phyloP scores from a whole-genome alignment of 2,888 invertebrate genomes.

The Drosophila paucipuncta region DNA sequence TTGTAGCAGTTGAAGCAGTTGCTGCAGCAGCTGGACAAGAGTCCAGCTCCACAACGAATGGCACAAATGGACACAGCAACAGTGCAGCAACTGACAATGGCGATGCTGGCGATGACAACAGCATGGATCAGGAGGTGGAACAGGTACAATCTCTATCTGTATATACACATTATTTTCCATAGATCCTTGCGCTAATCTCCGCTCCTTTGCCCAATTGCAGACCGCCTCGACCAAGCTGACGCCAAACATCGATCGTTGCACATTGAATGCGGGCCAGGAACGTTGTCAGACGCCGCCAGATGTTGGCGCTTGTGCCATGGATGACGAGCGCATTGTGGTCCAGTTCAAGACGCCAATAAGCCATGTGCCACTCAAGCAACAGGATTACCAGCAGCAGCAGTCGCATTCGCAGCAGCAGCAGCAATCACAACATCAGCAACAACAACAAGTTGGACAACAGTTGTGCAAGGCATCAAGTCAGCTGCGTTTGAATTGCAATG shows the following conservation, averaged over 20 bases:
- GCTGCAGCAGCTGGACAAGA: neutral
- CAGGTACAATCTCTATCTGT: neutral
- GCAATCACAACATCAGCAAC: constrained; percentile 18
- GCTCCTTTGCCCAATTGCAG: neutral
- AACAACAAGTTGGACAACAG: constrained; percentile 16
- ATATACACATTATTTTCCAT: neutral
- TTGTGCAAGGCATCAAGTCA: constrained; percentile 30
- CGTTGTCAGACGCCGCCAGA: constrained; percentile 68
- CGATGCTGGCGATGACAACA: constrained; percentile 35
- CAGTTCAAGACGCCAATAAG: constrained; percentile 81
- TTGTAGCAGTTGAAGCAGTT: neutral
- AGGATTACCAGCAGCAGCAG: constrained; percentile 34
- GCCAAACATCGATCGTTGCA: constrained; percentile 75
- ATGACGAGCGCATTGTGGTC: constrained; percentile 52
- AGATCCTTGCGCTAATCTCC: neutral
- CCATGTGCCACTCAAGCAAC: constrained; percentile 63
- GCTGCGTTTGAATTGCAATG: constrained; percentile 60
- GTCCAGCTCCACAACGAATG: neutral
- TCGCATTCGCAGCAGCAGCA: neutral
- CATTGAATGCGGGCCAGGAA: constrained; percentile 35
- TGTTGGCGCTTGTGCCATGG: constrained; percentile 17
- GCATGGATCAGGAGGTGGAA: constrained; percentile 48
- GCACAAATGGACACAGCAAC: constrained; percentile 22
- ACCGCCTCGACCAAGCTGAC: constrained; percentile 74
- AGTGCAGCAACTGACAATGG: neutral